Evolutionary conservation across 1,140 invertebrate genomes (phyloP), one percentile per base, ranked within the genome.

Genomic region (Sinella curviseta): DNA sequence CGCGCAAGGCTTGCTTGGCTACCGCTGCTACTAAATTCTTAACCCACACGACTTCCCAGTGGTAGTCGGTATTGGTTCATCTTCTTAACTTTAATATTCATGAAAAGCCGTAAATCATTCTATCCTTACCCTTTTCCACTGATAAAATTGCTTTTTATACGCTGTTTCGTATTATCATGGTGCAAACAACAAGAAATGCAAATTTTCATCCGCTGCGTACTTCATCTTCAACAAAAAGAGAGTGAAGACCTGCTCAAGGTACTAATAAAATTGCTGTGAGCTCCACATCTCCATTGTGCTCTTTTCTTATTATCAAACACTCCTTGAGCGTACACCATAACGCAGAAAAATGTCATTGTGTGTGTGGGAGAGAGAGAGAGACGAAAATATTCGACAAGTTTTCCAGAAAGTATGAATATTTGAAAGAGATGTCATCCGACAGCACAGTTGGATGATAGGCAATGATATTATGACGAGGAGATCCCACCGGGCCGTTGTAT

Each of bases 371-470:
- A 70, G 28, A 12, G 31, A 70, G 31, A 70, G 30, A 70, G n/a
- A 70, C 4, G n/a, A n/a, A 70, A 70, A 70, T 70, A 70, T 31
- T 70, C 65, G 65, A 70, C 65, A 33, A 60, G 12, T 33, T 70
- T 33, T 70, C 65, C 65, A 31, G 65, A 70, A 70, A 30, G 65
- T 70, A 70, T 70, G 65, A 70, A 70, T 70, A 70, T 70, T 70
- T 70, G 65, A 70, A 33, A 70, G 65, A 70, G 65, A 70, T 70
- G 65, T 70, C 65, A 70, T 70, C 65, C 65, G 65, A 70, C 65
- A 70, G 65, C 65, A 70, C 65, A 70, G 65, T 70, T 30, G 65
- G 65, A 31, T 70, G 65, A 70, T 70, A 70, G 65, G 65, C 65
- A 70, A 70, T 33, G 65, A 70, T 70, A 70, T 70, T 70, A 70